Evolutionary conservation across 1,140 invertebrate species (phyloP).

Genomic region (Psix sp.): DNA sequence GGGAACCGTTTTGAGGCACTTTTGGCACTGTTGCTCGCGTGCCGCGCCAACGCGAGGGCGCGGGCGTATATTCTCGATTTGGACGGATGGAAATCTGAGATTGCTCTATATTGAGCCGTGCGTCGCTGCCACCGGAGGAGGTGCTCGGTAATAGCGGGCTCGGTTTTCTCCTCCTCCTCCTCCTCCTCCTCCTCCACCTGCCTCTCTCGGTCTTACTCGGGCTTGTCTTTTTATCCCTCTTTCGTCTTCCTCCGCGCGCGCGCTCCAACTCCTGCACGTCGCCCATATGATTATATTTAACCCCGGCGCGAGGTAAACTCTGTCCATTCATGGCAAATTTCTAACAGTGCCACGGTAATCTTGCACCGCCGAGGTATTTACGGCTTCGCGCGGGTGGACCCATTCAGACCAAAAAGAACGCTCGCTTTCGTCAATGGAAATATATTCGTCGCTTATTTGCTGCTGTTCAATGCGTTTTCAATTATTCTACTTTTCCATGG

Average conservation of each 20-base stretch:
- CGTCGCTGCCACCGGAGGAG: conserved; percentile 65
- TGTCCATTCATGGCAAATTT: conserved; percentile 53
- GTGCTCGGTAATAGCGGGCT: conserved; percentile 63
- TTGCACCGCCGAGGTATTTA: conserved; percentile 24
- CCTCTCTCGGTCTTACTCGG: conserved; percentile 14
- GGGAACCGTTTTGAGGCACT: conserved; percentile 68
- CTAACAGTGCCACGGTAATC: conserved; percentile 25
- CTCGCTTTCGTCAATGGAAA: conserved; percentile 11
- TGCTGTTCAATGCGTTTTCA: too few relatives aligned
- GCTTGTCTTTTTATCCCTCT: conserved; percentile 17
- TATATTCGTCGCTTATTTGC: too few relatives aligned
- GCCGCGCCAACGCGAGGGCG: conserved; percentile 66
- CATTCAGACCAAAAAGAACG: too few relatives aligned
- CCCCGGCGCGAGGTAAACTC: conserved; percentile 46
- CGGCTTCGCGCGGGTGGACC: too few relatives aligned
- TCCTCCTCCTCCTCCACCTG: conserved; percentile 38
- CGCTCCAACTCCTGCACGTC: conserved; percentile 28
- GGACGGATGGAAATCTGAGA: conserved; percentile 77
- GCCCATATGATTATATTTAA: conserved; percentile 72
- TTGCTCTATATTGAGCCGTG: conserved; percentile 76
- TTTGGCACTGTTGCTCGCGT: conserved; percentile 70
- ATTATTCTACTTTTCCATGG: too few relatives aligned
- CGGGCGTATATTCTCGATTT: conserved; percentile 77
- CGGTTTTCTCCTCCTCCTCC: conserved; percentile 30
- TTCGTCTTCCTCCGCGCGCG: conserved; percentile 1